Conservation (phyloP, 2,888 invertebrate species). For the Parnassius mnemosyne region DNA sequence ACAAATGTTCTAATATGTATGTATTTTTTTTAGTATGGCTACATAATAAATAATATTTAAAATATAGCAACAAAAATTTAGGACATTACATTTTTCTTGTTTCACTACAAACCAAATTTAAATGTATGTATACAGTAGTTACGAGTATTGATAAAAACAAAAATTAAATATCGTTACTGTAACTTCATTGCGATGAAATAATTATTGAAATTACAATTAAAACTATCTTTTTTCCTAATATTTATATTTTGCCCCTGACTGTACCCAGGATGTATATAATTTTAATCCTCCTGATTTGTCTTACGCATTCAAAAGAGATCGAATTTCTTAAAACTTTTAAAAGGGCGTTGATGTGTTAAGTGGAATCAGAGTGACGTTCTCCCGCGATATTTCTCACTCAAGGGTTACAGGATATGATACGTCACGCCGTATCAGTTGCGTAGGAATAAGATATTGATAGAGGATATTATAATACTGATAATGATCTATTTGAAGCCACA, state of each 20-base stretch:
- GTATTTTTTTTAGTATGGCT: too few relatives aligned
- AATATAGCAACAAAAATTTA: too few relatives aligned
- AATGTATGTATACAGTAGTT: too few relatives aligned
- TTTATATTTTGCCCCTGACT: background rate
- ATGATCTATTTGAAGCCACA: slow-evolving; percentile 13
- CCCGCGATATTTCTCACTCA: slow-evolving; percentile 17
- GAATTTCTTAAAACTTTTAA: slow-evolving; percentile 34
- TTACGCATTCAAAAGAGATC: slow-evolving; percentile 31
- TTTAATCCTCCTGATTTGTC: slow-evolving; percentile 23
- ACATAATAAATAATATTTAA: too few relatives aligned
- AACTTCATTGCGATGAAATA: too few relatives aligned
- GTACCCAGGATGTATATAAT: background rate
- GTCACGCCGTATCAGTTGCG: slow-evolving; percentile 24
- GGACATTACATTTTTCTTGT: too few relatives aligned
- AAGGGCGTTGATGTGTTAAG: slow-evolving; percentile 38
- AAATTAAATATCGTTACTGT: too few relatives aligned
- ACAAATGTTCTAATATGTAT: too few relatives aligned
- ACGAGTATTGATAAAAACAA: too few relatives aligned
- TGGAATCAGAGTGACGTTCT: slow-evolving; percentile 31
- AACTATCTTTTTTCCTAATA: background rate
- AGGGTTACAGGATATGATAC: slow-evolving; percentile 31
- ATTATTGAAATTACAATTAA: too few relatives aligned
- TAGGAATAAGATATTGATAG: slow-evolving; percentile 8
- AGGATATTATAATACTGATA: slow-evolving; percentile 6
- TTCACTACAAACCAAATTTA: too few relatives aligned